These are phyloP conservation scores for Smutsia gigantea DNA, from an alignment of 2,797 vertebrate species.

Conservation along the genomic window DNA sequence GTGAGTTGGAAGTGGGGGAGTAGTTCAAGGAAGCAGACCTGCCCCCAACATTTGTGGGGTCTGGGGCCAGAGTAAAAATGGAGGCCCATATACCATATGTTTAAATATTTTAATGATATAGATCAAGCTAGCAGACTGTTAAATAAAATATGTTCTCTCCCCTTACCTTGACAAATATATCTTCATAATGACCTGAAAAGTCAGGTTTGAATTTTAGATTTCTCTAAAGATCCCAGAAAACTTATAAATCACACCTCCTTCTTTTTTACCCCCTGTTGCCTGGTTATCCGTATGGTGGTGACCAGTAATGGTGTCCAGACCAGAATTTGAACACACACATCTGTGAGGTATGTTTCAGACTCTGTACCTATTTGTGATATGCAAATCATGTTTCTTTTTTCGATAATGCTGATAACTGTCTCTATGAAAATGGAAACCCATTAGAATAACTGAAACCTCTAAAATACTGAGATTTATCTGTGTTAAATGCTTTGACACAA, in stretches of 20 bases:
- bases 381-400: slow-evolving; percentile 55
- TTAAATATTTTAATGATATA: slow-evolving; percentile 78
- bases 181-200: slow-evolving; percentile 57
- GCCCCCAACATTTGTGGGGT: not conserved
- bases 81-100: not conserved
- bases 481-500: slow-evolving; percentile 79
- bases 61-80: not conserved
- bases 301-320: not conserved
- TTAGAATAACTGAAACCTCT: slow-evolving; percentile 53
- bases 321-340: not conserved
- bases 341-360: not conserved
- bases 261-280: not conserved
- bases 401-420: slow-evolving; percentile 2
- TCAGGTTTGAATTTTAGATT: slow-evolving; percentile 54
- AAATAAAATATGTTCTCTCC: slow-evolving; percentile 69
- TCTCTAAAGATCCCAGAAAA: slow-evolving; percentile 25
- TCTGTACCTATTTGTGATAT: slow-evolving; percentile 18
- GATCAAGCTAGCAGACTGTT: slow-evolving; percentile 66
- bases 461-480: slow-evolving; percentile 69
- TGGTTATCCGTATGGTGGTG: not conserved
- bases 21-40: not conserved
- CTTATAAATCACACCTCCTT: not conserved
- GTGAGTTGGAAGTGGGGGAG: not conserved
- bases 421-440: slow-evolving; percentile 59
- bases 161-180: slow-evolving; percentile 56